Evolutionary conservation across 1,140 invertebrate species (phyloP).

Genomic region (Chrysoperla carnea): DNA sequence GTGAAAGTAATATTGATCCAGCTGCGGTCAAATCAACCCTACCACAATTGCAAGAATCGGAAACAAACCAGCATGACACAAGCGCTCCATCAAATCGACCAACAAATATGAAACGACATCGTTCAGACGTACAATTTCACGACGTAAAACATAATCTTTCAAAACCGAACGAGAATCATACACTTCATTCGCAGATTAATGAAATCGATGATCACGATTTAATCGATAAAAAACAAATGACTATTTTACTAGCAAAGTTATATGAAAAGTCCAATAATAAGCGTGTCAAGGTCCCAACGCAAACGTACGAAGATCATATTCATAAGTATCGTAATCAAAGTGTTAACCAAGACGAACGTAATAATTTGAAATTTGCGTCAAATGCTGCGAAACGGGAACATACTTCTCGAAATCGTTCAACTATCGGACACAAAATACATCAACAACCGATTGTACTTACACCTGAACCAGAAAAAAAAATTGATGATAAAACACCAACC

Average conservation of each 20-base stretch:
- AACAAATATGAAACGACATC: slow-evolving; percentile 25
- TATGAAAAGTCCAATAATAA: background rate
- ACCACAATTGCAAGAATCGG: background rate
- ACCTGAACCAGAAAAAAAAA: background rate
- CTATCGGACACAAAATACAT: too few relatives aligned
- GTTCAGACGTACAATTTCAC: slow-evolving; percentile 23
- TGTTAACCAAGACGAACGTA: slow-evolving; percentile 9
- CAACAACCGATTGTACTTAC: too few relatives aligned
- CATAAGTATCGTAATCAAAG: background rate
- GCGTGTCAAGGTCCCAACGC: background rate
- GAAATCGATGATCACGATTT: background rate
- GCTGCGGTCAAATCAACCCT: slow-evolving; percentile 6
- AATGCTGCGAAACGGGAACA: slow-evolving; percentile 13
- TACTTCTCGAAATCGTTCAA: too few relatives aligned
- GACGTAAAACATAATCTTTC: slow-evolving; percentile 8
- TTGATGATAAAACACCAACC: slow-evolving; percentile 12
- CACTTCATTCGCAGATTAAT: background rate
- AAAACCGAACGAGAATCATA: slow-evolving; percentile 3
- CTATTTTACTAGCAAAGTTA: background rate
- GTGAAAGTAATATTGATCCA: slow-evolving; percentile 9
- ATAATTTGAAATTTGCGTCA: slow-evolving; percentile 17
- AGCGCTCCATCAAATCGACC: slow-evolving; percentile 22
- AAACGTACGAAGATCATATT: background rate
- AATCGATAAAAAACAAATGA: background rate
- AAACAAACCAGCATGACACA: slow-evolving; percentile 3